Conservation (phyloP, 1,140 invertebrate species). For the Cherax destructor region DNA sequence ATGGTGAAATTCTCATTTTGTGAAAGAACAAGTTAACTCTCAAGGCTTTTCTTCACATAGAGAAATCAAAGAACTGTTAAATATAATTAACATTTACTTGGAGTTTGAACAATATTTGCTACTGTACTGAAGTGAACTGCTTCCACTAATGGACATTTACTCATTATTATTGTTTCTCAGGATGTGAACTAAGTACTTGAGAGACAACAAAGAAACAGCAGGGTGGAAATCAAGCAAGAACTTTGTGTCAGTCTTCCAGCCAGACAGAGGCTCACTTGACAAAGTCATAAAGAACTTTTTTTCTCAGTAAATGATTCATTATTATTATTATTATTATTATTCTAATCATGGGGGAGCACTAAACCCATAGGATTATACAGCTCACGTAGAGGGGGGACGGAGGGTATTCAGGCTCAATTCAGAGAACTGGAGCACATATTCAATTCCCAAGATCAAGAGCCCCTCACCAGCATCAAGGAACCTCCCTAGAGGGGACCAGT, state of each 20-base stretch:
- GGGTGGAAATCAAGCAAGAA: neutral
- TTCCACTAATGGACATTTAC: neutral
- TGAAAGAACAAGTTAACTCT: neutral
- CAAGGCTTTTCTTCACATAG: neutral
- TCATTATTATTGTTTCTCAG: neutral
- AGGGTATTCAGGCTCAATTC: too few species aligned
- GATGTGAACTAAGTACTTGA: neutral
- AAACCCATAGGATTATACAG: too few species aligned
- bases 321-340: too few species aligned
- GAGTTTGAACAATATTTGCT: neutral
- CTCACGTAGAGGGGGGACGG: too few species aligned
- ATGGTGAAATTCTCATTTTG: too few species aligned
- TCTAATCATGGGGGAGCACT: too few species aligned
- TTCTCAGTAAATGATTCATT: neutral
- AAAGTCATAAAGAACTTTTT: neutral
- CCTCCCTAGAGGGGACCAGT: neutral
- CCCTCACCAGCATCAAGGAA: too few species aligned
- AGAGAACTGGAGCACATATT: too few species aligned
- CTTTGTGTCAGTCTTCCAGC: neutral
- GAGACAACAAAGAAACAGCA: neutral
- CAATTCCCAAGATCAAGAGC: too few species aligned
- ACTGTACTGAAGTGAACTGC: neutral
- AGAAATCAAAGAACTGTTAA: neutral
- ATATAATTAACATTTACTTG: neutral
- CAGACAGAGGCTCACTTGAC: neutral